Evolutionary conservation across 1,140 invertebrate genomes (phyloP).

Genomic region (Leptoteleia sp.): DNA sequence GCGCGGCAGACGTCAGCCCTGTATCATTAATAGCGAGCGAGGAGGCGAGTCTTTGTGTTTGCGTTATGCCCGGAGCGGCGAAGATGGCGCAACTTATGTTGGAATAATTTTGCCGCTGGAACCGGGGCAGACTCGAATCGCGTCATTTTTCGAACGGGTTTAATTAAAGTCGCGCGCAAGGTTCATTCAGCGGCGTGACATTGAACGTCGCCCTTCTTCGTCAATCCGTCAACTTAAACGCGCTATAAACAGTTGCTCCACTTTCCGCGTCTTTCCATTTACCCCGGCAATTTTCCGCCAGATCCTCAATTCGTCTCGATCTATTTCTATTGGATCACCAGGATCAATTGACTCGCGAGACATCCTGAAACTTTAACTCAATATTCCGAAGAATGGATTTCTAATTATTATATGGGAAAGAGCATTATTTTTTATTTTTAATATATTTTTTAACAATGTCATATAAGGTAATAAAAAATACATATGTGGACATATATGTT

Average conservation of each 20-base stretch:
- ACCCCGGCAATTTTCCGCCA: too few species aligned
- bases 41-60: conserved; percentile 66
- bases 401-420: too few species aligned
- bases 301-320: too few species aligned
- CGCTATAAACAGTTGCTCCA: conserved; percentile 52
- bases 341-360: too few species aligned
- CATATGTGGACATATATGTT: too few species aligned
- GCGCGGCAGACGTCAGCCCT: conserved; percentile 59
- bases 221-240: conserved; percentile 47
- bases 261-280: conserved; percentile 16
- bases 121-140: conserved; percentile 37
- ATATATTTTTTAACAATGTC: too few species aligned
- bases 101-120: conserved; percentile 54
- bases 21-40: conserved; percentile 70
- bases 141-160: conserved; percentile 58
- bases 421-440: too few species aligned
- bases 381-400: too few species aligned
- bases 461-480: too few species aligned
- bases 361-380: too few species aligned
- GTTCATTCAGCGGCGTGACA: conserved; percentile 61
- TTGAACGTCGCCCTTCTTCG: conserved; percentile 41
- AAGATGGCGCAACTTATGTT: conserved; percentile 59
- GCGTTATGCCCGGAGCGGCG: conserved; percentile 61
- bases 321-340: too few species aligned
- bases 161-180: conserved; percentile 60